Evolutionary conservation across 2,113 vertebrate genomes (phyloP).

Genomic region (Tragelaphus strepsiceros): DNA sequence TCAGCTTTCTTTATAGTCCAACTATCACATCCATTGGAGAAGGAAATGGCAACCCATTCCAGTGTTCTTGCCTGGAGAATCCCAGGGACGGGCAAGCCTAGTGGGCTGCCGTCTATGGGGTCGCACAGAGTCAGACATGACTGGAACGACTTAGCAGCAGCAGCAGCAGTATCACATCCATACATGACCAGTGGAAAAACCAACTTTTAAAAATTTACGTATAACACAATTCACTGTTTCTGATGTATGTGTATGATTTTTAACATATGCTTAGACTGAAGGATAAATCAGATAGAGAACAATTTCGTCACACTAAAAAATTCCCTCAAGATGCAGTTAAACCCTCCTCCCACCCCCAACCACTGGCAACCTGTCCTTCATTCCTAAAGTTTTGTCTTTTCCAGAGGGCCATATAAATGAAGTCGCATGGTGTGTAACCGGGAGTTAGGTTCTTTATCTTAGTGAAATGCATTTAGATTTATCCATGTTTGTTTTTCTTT

Average conservation of each 20-base stretch:
- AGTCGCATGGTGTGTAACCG: neutral
- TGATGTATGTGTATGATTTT: neutral
- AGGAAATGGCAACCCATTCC: too few species aligned
- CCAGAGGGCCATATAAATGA: neutral
- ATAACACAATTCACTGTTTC: neutral
- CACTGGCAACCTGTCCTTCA: neutral
- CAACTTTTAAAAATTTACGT: neutral
- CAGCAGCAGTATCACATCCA: neutral
- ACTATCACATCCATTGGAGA: neutral
- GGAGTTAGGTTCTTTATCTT: neutral
- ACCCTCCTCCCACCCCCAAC: neutral
- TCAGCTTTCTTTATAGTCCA: neutral
- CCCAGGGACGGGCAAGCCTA: too few species aligned
- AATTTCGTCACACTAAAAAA: neutral
- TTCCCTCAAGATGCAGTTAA: neutral
- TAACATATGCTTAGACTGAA: neutral
- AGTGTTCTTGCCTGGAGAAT: too few species aligned
- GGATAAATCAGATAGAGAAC: neutral
- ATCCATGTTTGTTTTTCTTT: neutral
- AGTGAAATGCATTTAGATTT: neutral
- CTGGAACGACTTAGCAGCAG: too few species aligned
- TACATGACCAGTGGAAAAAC: neutral
- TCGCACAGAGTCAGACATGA: too few species aligned
- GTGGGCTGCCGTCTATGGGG: too few species aligned
- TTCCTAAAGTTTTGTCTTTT: neutral